phyloP scores from a whole-genome alignment of 2,888 invertebrate species.

The Pheosia gnoma region DNA sequence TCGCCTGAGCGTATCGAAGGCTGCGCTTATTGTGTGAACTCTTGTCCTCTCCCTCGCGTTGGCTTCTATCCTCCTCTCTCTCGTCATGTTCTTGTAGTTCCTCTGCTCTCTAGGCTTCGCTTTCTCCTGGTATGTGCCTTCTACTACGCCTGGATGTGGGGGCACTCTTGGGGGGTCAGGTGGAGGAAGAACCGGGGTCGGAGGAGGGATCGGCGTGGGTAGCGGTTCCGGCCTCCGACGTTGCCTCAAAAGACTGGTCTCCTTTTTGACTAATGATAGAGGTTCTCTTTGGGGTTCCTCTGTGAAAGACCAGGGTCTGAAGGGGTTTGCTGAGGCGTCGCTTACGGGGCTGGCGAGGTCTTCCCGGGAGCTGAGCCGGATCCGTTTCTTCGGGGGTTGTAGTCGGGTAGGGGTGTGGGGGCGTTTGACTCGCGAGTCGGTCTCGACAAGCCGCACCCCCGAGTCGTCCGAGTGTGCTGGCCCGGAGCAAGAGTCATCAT shows the following conservation, averaged over 20 bases:
- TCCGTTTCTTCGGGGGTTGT: constrained; percentile 89
- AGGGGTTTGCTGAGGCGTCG: constrained; percentile 77
- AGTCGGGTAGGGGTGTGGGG: constrained; percentile 66
- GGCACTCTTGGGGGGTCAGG: constrained; percentile 79
- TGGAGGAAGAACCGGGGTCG: constrained; percentile 51
- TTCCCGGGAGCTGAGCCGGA: constrained; percentile 79
- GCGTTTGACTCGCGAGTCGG: constrained; percentile 83
- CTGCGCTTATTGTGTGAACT: constrained; percentile 97
- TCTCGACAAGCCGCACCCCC: constrained; percentile 73
- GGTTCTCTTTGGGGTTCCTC: constrained; percentile 86
- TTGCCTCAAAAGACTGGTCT: constrained; percentile 62
- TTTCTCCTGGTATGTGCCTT: constrained; percentile 52
- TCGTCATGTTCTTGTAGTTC: constrained; percentile 98
- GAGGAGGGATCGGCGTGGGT: constrained; percentile 52
- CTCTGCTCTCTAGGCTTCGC: constrained; percentile 86
- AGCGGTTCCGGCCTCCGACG: constrained; percentile 67
- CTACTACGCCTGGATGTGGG: constrained; percentile 78
- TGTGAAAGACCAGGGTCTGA: constrained; percentile 87
- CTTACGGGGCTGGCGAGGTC: constrained; percentile 70
- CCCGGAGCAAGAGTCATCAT: constrained; percentile 85
- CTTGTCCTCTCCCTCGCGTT: constrained; percentile 96
- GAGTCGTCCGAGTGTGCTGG: constrained; percentile 82
- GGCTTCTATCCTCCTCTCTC: constrained; percentile 96
- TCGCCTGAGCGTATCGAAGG: constrained; percentile 93
- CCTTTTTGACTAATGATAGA: constrained; percentile 84